phyloP scores from a whole-genome alignment of 1,140 invertebrate species.

The Planococcus citri region DNA sequence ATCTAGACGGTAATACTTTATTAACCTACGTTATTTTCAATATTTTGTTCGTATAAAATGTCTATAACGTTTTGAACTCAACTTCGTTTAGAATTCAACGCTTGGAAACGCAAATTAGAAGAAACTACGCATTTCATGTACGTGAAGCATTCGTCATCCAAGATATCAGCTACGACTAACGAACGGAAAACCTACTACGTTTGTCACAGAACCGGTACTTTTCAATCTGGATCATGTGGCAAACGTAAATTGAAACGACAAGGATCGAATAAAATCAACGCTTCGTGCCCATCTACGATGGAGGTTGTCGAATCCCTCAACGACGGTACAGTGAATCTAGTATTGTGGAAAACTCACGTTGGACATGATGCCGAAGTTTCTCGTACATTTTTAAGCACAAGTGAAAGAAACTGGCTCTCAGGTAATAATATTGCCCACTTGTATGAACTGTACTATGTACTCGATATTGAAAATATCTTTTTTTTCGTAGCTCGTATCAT shows the following conservation, averaged over 20 bases:
- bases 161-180: conserved; percentile 4
- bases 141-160: conserved; percentile 11
- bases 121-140: conserved; percentile 10
- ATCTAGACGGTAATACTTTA: conserved; percentile 10
- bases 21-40: neutral
- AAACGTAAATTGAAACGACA: conserved; percentile 21
- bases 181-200: conserved; percentile 13
- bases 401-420: conserved; percentile 1
- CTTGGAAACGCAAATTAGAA: conserved; percentile 4
- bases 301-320: conserved; percentile 15
- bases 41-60: neutral
- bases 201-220: conserved; percentile 21
- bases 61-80: neutral
- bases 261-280: conserved; percentile 23
- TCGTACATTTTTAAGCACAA: conserved; percentile 1
- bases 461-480: neutral
- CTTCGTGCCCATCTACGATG: conserved; percentile 22
- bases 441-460: neutral
- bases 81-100: neutral
- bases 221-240: conserved; percentile 10
- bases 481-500: conserved; percentile 4
- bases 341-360: conserved; percentile 11
- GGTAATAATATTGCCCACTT: conserved; percentile 1
- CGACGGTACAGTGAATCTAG: conserved; percentile 8
- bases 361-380: conserved; percentile 11